Evolutionary conservation across 1,140 invertebrate species (phyloP).

Genomic region (Hyles vespertilio): DNA sequence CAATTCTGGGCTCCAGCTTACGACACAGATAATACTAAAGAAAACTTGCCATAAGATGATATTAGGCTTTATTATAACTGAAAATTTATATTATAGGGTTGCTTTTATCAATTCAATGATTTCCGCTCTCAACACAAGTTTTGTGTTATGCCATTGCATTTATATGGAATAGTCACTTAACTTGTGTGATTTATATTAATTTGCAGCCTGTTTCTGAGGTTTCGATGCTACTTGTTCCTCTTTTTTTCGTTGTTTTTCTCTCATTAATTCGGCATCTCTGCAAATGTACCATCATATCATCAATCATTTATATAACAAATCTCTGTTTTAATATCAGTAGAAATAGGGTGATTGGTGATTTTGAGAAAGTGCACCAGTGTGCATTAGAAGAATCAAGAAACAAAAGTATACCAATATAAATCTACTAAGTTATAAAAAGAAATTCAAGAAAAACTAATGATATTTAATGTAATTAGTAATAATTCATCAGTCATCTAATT

Average conservation of each 20-base stretch:
- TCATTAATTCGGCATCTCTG: constrained; percentile 89
- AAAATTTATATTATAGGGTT: constrained; percentile 34
- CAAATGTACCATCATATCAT: constrained; percentile 25
- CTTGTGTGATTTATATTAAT: constrained; percentile 40
- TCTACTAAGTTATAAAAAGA: too few relatives aligned
- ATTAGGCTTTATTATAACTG: constrained; percentile 32
- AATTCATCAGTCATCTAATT: too few relatives aligned
- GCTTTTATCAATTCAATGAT: constrained; percentile 50
- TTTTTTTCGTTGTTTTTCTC: constrained; percentile 86
- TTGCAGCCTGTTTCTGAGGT: constrained; percentile 69
- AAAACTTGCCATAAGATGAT: constrained; percentile 13
- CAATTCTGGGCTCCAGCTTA: constrained; percentile 9
- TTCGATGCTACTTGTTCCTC: constrained; percentile 68
- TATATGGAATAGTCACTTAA: constrained; percentile 36
- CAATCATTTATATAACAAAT: too few relatives aligned
- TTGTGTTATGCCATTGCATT: constrained; percentile 28
- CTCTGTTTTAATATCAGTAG: too few relatives aligned
- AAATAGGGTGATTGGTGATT: too few relatives aligned
- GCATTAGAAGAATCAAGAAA: too few relatives aligned
- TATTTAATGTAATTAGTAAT: too few relatives aligned
- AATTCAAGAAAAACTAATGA: too few relatives aligned
- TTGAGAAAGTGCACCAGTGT: too few relatives aligned
- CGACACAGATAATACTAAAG: constrained; percentile 7
- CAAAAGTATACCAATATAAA: too few relatives aligned
- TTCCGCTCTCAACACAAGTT: constrained; percentile 40